Percentiles rank a stretch among this genome's conserved stretches.
Conservation (phyloP, 2,797 vertebrate species). For the Sebastes cheni region DNA sequence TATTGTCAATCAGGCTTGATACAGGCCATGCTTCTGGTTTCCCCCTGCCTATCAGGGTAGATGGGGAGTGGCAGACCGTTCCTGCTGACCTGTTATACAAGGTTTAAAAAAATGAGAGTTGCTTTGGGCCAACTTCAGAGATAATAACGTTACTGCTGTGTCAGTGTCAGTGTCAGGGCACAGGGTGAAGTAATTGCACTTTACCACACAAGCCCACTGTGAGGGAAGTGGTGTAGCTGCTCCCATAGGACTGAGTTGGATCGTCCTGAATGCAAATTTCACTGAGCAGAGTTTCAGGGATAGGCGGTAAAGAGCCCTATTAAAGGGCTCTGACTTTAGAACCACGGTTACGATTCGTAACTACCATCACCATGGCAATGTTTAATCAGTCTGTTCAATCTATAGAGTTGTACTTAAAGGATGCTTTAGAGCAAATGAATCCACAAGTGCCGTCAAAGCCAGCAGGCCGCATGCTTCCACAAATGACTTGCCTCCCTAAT, state of each 20-base stretch:
- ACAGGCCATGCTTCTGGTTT: not conserved
- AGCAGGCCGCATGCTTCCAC: conserved; percentile 40
- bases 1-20: not conserved
- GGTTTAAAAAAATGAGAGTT: conserved; percentile 43
- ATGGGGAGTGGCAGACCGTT: not conserved
- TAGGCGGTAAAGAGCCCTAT: conserved; percentile 23
- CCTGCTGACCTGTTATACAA: conserved; percentile 28
- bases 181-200: conserved; percentile 45
- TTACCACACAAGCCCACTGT: conserved; percentile 25
- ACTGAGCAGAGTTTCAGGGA: conserved; percentile 5
- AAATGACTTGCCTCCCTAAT: conserved; percentile 61
- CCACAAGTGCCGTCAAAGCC: conserved; percentile 61
- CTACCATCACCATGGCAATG: conserved; percentile 31
- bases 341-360: not conserved
- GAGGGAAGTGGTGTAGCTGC: conserved; percentile 8
- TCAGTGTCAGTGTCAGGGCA: conserved; percentile 39
- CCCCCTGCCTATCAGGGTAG: not conserved
- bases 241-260: conserved; percentile 18
- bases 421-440: conserved; percentile 64
- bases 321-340: conserved; percentile 18
- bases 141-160: conserved; percentile 52
- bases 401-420: conserved; percentile 45
- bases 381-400: conserved; percentile 49
- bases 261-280: conserved; percentile 37
- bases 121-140: conserved; percentile 27